Evolutionary conservation across 2,888 invertebrate genomes (phyloP), one percentile per base, ranked within the genome.

Genomic region (Drosophila falleni): DNA sequence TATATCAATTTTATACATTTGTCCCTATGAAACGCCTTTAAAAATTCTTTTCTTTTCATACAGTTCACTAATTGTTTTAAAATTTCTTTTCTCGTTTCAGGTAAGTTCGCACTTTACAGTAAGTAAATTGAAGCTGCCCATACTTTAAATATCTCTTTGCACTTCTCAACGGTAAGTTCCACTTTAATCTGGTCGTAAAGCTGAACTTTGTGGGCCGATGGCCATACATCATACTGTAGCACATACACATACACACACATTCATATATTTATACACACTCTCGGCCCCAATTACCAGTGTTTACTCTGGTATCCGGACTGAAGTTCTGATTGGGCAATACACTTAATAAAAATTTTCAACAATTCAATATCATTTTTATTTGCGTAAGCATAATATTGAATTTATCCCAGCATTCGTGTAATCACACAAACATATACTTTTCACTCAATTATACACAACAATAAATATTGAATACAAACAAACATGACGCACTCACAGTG

Each of bases 361-460:
- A 87, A 84, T 85, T 85, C 82, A 85, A 85, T 82, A 84, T 84
- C 85, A 84, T 87, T 87, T 87, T 84, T 84, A 84, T 87, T 84
- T 85, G 85, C 82, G 50, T 65, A 71, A 68, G 59, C 71, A 81
- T 81, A 84, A 84, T 84, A 84, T 85, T 85, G 88, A 74, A 82
- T 80, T 74, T 87, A 29, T 55, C 55, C 41, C 35, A 29, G 61
- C 61, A 53, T 53, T 65, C 59, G 63, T 75, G 79, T 86, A 86
- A 86, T 79, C 88, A 83, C 71, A 79, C 81, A 81, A 71, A 84
- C 78, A 88, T 84, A 88, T 84, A 80, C 74, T 86, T 86, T 86
- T 86, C 86, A 86, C 86, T 88, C 86, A 86, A 86, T 86, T 86
- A 86, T 86, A 86, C 89, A 88, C 80, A 84, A 84, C 87, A 84